Evolutionary conservation across 2,888 invertebrate species (phyloP), one percentile per base, ranked within the genome.

Genomic region (Smittia sp.): DNA sequence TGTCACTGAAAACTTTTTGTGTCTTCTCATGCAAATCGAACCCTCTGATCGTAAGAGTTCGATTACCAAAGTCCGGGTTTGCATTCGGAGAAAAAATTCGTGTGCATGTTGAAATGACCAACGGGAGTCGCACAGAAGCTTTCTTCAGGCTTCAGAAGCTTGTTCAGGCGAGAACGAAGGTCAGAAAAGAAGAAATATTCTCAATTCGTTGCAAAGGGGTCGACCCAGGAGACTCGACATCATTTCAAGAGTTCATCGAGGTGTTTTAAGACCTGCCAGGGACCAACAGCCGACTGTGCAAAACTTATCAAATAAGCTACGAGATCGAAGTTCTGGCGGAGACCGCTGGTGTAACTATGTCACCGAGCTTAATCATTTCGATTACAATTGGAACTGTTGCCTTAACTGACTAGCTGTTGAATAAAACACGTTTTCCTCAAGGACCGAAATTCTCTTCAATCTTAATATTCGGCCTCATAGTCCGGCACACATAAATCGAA

Each of bases 1-100:
- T n/a, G n/a, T n/a, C n/a, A n/a, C n/a, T n/a, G n/a, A 69, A 74
- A 41, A 74, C 65, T 2, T 74, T 74, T 62, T 74, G 74, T 38
- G 74, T 74, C 66, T 41, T 46, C 0, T 24, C 52, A 15, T 75
- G 74, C 38, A 38, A 62, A 25, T 65, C 65, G 27, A 46, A 63
- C 24, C 73, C 73, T 11, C 22, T 73, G 15, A 15, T 25, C 1
- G 15, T 73, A 1, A 73, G 39, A 27, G n/a, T 65, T 39, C 65
- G 46, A 1, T 9, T 73, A 6, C 73, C 65, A 22, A 65, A 65
- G 27, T 18, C 46, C 9, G 73, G 73, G 9, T 73, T 13, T 27
- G 73, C 6, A 24, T 27, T 65, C 3, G 63, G 65, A 1, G 65
- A 73, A 20, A 65, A 63, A 27, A 27, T 73, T 22, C 25, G 7